Conservation (phyloP, 2,113 vertebrate species). For the Rhea pennata region DNA sequence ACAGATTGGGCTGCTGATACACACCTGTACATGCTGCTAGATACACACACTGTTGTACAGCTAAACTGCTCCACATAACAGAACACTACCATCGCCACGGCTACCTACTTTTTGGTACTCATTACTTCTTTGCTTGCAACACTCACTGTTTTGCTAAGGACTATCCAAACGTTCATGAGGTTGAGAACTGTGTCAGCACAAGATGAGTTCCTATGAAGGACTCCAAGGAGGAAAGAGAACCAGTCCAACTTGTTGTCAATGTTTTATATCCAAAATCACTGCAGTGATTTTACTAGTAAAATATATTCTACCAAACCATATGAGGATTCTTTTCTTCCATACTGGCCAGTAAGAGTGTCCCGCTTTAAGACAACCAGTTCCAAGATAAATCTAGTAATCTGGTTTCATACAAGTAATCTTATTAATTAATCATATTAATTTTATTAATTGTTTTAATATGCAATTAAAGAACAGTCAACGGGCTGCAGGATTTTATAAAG, state of each 20-base stretch:
- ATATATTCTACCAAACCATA: not conserved
- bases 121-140: not conserved
- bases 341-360: not conserved
- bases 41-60: not conserved
- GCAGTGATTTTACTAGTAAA: not conserved
- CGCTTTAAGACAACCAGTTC: not conserved
- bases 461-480: constrained; percentile 52
- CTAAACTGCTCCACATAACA: not conserved
- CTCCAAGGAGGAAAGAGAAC: not conserved
- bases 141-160: not conserved
- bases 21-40: not conserved
- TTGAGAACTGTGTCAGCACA: not conserved
- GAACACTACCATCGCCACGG: not conserved
- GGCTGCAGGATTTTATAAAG: constrained; percentile 47
- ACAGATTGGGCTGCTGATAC: not conserved
- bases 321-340: not conserved
- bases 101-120: not conserved
- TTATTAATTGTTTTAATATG: constrained; percentile 62
- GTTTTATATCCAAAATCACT: not conserved
- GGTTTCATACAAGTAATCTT: constrained; percentile 41
- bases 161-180: not conserved
- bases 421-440: constrained; percentile 68
- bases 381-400: constrained; percentile 37
- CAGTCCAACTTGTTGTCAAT: not conserved
- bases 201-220: not conserved